Conservation (phyloP, 2,797 vertebrate species). For the Varecia variegata region DNA sequence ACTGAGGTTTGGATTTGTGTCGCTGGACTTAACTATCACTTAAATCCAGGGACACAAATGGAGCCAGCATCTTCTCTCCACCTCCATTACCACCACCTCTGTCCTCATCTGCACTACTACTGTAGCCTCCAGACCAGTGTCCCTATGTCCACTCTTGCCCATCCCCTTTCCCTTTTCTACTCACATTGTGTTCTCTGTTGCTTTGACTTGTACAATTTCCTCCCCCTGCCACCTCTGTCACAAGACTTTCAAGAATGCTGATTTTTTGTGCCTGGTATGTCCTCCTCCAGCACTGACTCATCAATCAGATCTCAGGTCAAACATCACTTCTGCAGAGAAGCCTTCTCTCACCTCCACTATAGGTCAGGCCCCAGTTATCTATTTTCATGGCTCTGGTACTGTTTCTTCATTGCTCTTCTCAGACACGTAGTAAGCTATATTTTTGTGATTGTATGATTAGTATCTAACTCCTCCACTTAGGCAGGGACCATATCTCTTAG, state of each 20-base stretch:
- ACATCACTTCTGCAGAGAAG: not conserved
- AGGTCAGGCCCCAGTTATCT: not conserved
- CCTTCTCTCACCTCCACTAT: not conserved
- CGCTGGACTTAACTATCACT: not conserved
- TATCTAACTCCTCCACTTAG: not conserved
- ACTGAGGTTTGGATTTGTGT: not conserved
- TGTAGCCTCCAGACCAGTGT: not conserved
- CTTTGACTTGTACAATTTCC: not conserved
- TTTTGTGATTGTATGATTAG: not conserved
- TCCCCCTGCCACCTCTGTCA: not conserved
- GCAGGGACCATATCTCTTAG: not conserved
- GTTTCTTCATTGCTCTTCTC: not conserved
- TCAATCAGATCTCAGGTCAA: not conserved
- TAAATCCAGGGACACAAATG: not conserved
- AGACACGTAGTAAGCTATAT: not conserved
- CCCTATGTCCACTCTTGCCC: not conserved
- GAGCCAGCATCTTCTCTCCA: not conserved
- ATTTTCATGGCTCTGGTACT: not conserved
- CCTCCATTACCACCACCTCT: not conserved
- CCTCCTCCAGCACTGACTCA: not conserved
- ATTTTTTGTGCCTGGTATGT: not conserved
- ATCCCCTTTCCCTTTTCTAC: not conserved
- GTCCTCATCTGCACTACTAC: too few species aligned
- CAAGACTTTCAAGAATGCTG: not conserved
- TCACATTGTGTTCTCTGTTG: not conserved